Conservation (phyloP, 2,888 invertebrate species). For the Drosophila anomalata region DNA sequence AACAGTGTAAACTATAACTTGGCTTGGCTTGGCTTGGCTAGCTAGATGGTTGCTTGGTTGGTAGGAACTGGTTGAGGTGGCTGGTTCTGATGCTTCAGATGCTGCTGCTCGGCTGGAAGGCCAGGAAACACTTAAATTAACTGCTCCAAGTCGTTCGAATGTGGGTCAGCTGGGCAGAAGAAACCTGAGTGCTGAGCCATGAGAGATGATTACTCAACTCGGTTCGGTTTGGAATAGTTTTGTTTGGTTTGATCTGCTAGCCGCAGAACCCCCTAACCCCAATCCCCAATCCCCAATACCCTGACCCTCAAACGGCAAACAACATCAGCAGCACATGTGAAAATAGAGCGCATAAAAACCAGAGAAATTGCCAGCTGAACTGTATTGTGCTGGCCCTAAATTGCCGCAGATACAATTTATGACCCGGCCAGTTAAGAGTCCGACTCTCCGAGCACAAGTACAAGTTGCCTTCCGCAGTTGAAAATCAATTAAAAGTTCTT, state of each 20-base stretch:
- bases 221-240: conserved; percentile 28
- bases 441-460: conserved; percentile 40
- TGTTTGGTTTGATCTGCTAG: conserved; percentile 50
- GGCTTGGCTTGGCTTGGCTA: conserved; percentile 48
- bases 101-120: conserved; percentile 31
- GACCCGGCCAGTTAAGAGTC: conserved; percentile 65
- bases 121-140: conserved; percentile 78
- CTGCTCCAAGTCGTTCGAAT: conserved; percentile 63
- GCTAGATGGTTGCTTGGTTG: conserved; percentile 30
- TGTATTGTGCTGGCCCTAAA: conserved; percentile 60
- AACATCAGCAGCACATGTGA: conserved; percentile 46
- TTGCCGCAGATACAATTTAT: conserved; percentile 76
- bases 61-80: conserved; percentile 23
- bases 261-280: conserved; percentile 43
- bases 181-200: conserved; percentile 69
- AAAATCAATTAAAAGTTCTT: conserved; percentile 77
- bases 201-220: conserved; percentile 75
- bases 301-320: conserved; percentile 25
- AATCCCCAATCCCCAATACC: neutral
- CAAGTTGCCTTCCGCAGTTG: conserved; percentile 52
- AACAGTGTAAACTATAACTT: conserved; percentile 78
- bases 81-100: conserved; percentile 14
- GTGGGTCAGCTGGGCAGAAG: conserved; percentile 71
- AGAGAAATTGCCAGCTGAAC: conserved; percentile 18
- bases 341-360: conserved; percentile 68